phyloP scores from a whole-genome alignment of 2,888 invertebrate genomes.

The Eilema sororculum region DNA sequence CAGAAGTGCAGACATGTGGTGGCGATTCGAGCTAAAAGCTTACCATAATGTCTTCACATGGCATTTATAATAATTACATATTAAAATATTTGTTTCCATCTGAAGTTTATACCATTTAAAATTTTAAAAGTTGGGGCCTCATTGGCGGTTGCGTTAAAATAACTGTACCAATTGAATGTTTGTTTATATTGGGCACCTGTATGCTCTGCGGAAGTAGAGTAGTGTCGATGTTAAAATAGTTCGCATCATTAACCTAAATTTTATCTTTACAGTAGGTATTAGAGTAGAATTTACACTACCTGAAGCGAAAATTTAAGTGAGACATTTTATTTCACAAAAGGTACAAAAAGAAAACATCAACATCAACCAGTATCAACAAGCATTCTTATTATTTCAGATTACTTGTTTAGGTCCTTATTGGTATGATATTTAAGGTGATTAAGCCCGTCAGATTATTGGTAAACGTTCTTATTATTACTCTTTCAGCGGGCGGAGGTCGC shows the following conservation, averaged over 20 bases:
- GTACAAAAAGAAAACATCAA: too few species aligned
- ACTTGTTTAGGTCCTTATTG: too few species aligned
- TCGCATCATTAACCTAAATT: conserved; percentile 64
- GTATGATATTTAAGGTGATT: not conserved
- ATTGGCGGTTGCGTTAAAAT: conserved; percentile 44
- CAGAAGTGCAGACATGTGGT: conserved; percentile 17
- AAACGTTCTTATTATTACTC: not conserved
- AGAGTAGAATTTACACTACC: conserved; percentile 28
- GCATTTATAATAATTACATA: not conserved
- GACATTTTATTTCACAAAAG: too few species aligned
- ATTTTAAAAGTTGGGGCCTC: conserved; percentile 4
- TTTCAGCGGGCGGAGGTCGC: conserved; percentile 81
- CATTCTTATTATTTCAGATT: too few species aligned
- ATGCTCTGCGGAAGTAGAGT: conserved; percentile 52
- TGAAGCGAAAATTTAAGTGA: not conserved
- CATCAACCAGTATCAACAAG: too few species aligned
- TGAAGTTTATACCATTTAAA: not conserved
- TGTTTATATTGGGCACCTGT: conserved; percentile 63
- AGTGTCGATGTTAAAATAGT: conserved; percentile 61
- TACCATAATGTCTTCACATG: conserved; percentile 6
- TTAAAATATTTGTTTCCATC: not conserved
- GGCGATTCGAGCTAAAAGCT: not conserved
- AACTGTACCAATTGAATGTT: conserved; percentile 54
- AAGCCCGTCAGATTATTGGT: not conserved
- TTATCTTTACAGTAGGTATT: conserved; percentile 22